Conservation (phyloP, 1,140 invertebrate species). For the Eupeodes corollae region DNA sequence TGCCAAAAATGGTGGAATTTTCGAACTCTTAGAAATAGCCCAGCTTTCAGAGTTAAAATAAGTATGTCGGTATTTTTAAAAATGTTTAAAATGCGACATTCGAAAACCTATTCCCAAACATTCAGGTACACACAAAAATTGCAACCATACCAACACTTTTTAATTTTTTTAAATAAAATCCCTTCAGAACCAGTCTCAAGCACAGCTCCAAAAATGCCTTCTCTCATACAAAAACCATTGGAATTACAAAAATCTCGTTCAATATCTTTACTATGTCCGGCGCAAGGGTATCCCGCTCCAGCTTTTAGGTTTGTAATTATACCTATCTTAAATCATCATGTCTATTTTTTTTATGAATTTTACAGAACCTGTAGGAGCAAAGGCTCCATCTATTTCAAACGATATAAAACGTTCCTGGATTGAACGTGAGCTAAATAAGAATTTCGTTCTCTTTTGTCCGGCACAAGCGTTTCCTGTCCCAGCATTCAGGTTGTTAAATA, state of each 20-base stretch:
- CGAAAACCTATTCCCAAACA: neutral
- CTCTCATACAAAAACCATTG: slow-evolving; percentile 39
- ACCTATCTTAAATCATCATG: neutral
- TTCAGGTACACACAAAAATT: no score
- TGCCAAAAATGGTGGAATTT: no score
- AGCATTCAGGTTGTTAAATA: slow-evolving; percentile 38
- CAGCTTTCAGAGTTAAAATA: no score
- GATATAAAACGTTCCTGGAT: slow-evolving; percentile 48
- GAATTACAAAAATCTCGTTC: slow-evolving; percentile 36
- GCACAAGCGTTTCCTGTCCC: slow-evolving; percentile 43
- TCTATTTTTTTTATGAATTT: slow-evolving; percentile 34
- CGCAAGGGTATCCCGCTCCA: slow-evolving; percentile 43
- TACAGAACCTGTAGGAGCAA: slow-evolving; percentile 54
- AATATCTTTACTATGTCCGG: slow-evolving; percentile 48
- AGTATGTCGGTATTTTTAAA: no score
- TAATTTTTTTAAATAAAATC: neutral
- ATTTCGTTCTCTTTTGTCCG: slow-evolving; percentile 40
- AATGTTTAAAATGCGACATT: no score
- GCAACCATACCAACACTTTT: no score
- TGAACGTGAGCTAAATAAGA: slow-evolving; percentile 7
- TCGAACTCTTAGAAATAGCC: no score
- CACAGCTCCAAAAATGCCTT: slow-evolving; percentile 12
- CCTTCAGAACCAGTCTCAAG: slow-evolving; percentile 11
- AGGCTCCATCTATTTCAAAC: slow-evolving; percentile 54
- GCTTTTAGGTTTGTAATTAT: slow-evolving; percentile 8